Percentiles rank a stretch among this genome's conserved stretches.
phyloP scores from a whole-genome alignment of 1,140 invertebrate species.

The Theocolax elegans region DNA sequence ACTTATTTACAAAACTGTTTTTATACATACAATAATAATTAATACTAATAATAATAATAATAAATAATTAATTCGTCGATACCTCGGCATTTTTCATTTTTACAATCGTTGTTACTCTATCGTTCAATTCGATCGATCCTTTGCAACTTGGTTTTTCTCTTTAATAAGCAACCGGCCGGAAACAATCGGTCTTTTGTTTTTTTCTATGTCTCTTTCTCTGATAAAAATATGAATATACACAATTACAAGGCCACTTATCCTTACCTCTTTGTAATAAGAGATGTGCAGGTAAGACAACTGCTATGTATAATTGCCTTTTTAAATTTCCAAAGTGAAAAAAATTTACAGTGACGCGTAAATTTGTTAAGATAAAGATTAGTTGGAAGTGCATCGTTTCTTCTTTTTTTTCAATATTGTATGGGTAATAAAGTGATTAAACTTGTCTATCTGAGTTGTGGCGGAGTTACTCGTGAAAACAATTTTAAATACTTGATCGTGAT shows the following conservation, averaged over 20 bases:
- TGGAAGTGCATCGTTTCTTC: too few species aligned
- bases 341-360: too few species aligned
- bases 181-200: slow-evolving; percentile 38
- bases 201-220: not conserved
- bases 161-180: slow-evolving; percentile 23
- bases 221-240: not conserved
- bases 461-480: too few species aligned
- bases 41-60: not conserved
- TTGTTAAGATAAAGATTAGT: too few species aligned
- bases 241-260: not conserved
- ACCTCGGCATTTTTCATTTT: not conserved
- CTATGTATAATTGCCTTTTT: slow-evolving; percentile 18
- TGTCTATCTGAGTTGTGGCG: too few species aligned
- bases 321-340: too few species aligned
- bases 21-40: too few species aligned
- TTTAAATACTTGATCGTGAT: too few species aligned
- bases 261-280: not conserved
- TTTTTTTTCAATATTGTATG: too few species aligned
- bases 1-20: too few species aligned
- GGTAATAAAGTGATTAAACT: too few species aligned
- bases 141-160: not conserved
- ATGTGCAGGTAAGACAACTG: not conserved
- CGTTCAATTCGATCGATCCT: slow-evolving; percentile 29
- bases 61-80: not conserved
- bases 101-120: not conserved